Evolutionary conservation across 1,140 invertebrate species (phyloP).

Genomic region (Nephila pilipes): DNA sequence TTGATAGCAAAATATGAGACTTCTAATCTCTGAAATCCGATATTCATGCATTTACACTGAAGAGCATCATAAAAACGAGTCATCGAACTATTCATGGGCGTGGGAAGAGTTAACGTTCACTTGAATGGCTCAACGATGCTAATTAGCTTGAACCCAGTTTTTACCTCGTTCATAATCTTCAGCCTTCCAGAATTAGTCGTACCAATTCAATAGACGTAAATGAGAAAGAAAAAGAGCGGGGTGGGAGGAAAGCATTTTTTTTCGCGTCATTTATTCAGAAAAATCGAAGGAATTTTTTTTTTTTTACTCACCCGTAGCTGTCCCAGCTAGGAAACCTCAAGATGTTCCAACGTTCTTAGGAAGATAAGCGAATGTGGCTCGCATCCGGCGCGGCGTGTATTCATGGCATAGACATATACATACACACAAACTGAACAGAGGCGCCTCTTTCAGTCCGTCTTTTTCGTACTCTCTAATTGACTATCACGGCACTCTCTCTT

Average conservation of each 20-base stretch:
- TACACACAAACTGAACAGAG: slow-evolving; percentile 45
- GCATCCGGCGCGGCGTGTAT: slow-evolving; percentile 48
- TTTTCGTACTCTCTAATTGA: slow-evolving; percentile 78
- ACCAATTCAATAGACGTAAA: not conserved
- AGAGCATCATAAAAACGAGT: too few species aligned
- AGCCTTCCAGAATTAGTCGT: too few species aligned
- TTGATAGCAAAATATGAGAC: too few species aligned
- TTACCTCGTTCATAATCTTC: not conserved
- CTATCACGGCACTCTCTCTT: slow-evolving; percentile 77
- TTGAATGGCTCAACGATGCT: not conserved
- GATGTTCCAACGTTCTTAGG: not conserved
- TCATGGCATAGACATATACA: slow-evolving; percentile 18
- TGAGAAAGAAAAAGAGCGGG: not conserved
- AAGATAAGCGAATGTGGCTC: slow-evolving; percentile 32
- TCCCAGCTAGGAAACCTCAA: not conserved
- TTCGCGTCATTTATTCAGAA: not conserved
- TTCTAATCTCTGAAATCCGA: too few species aligned
- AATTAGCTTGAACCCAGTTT: not conserved
- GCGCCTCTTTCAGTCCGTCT: slow-evolving; percentile 75
- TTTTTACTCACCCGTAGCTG: not conserved
- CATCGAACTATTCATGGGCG: not conserved
- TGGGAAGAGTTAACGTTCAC: not conserved
- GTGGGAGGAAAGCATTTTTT: not conserved
- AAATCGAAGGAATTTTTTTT: not conserved
- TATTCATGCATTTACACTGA: too few species aligned